Evolutionary conservation across 2,888 invertebrate genomes (phyloP), one percentile per base, ranked within the genome.

Genomic region (Lasioglossum lativentre): DNA sequence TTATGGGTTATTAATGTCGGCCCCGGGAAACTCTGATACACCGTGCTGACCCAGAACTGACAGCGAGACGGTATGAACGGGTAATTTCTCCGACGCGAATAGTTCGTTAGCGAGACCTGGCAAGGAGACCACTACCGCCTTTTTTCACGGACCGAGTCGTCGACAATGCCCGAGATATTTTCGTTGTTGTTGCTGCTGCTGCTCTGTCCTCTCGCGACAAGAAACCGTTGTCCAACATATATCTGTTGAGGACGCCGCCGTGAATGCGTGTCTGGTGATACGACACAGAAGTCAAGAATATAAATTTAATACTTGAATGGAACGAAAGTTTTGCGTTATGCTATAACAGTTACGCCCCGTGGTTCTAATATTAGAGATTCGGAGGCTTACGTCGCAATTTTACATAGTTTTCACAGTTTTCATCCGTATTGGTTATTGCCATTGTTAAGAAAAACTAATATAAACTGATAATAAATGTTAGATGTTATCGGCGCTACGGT

Each of bases 1-100:
- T 92, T 91, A 91, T 90, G 89, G 89, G 89, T 90, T 90, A 92
- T 92, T 91, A 92, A 91, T 89, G 89, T 92, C 89, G 84, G 68
- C 78, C 63, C 56, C 78, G 66, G 85, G 88, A 86, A 91, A 88
- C 79, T 83, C 83, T 88, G 86, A 88, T 90, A 78, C 86, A 86
- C 84, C 82, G 68, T 77, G 77, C 77, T 91, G 91, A 90, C 89
- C 90, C 88, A 90, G 90, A 92, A 92, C 85, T 83, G 85, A 87
- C 86, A 82, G 84, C 80, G 70, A 38, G 59, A 77, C 77, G 72
- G 87, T 56, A 89, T 85, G 85, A 90, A 84, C 82, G 89, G 85
- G 82, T 81, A 89, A 80, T 86, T 89, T 80, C 90, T 84, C 70
- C 34, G 83, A 80, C 85, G 77, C 83, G 85, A 86, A 86, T 83